phyloP scores from a whole-genome alignment of 2,113 vertebrate species.

The Centropristis striata region DNA sequence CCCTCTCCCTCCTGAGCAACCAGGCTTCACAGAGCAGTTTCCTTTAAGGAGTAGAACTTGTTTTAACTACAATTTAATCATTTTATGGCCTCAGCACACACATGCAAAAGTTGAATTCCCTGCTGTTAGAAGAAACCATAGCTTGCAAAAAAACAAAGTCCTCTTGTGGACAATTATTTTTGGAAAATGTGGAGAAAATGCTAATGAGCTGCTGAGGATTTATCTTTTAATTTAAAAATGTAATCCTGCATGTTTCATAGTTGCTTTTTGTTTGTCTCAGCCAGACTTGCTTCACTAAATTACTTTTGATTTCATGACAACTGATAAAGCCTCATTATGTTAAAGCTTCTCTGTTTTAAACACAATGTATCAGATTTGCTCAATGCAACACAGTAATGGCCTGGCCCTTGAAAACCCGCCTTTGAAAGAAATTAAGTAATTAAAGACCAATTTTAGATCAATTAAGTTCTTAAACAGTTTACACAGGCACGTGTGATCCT shows the following conservation, averaged over 20 bases:
- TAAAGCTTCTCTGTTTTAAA: not conserved
- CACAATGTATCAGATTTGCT: not conserved
- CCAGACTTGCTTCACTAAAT: not conserved
- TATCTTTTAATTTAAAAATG: not conserved
- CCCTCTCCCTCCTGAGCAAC: no score
- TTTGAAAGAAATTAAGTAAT: conserved; percentile 1
- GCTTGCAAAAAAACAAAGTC: not conserved
- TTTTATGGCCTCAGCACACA: not conserved
- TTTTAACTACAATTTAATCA: not conserved
- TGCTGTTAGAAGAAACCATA: not conserved
- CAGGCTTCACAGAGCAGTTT: not conserved
- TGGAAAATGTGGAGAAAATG: not conserved
- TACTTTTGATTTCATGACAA: not conserved
- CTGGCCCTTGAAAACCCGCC: not conserved
- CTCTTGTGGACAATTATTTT: not conserved
- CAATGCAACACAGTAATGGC: not conserved
- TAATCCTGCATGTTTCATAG: not conserved
- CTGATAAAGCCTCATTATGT: conserved; percentile 6
- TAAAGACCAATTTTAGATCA: conserved; percentile 1
- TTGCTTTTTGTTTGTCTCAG: not conserved
- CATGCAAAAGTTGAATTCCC: not conserved
- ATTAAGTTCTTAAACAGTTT: conserved; percentile 2
- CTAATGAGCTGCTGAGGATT: not conserved
- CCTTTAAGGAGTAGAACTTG: not conserved
- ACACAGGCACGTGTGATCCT: conserved; percentile 11